A percentile compares a stretch with the other conserved stretches of the same genome.
Conservation (phyloP, 2,888 invertebrate genomes). For the Mellilla xanthometata region DNA sequence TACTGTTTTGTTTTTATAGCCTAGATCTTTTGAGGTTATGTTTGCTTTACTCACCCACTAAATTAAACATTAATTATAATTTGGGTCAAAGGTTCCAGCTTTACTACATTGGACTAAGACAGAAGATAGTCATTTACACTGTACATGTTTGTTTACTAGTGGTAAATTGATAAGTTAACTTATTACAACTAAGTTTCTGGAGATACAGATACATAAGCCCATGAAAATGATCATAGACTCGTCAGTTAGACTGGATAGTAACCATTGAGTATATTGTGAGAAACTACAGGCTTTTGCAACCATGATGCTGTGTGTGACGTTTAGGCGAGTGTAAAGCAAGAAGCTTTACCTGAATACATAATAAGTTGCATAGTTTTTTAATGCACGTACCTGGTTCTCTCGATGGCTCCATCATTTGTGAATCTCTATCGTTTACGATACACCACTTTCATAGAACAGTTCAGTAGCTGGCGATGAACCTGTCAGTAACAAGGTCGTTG, state of each 20-base stretch:
- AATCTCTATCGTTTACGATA: slow-evolving; percentile 55
- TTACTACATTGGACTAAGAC: too few relatives aligned
- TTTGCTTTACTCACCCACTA: slow-evolving; percentile 1
- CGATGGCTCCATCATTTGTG: slow-evolving; percentile 74
- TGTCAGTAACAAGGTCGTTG: slow-evolving; percentile 83
- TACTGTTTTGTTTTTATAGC: too few relatives aligned
- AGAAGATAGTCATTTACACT: too few relatives aligned
- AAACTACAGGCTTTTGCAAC: slow-evolving; percentile 5
- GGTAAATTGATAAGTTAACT: too few relatives aligned
- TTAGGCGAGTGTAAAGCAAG: background rate
- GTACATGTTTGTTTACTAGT: too few relatives aligned
- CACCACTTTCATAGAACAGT: slow-evolving; percentile 76
- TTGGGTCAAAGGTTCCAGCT: background rate
- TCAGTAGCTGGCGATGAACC: slow-evolving; percentile 78
- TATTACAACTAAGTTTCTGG: background rate
- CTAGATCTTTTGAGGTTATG: slow-evolving; percentile 5
- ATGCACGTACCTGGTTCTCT: slow-evolving; percentile 72
- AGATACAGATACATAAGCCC: background rate
- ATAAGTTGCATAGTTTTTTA: background rate
- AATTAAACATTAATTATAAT: background rate
- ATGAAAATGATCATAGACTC: background rate
- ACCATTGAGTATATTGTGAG: background rate
- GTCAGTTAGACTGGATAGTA: too few relatives aligned
- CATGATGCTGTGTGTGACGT: slow-evolving; percentile 1
- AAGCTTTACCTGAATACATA: background rate